phyloP scores from a whole-genome alignment of 2,113 vertebrate species.

The Procapra przewalskii region DNA sequence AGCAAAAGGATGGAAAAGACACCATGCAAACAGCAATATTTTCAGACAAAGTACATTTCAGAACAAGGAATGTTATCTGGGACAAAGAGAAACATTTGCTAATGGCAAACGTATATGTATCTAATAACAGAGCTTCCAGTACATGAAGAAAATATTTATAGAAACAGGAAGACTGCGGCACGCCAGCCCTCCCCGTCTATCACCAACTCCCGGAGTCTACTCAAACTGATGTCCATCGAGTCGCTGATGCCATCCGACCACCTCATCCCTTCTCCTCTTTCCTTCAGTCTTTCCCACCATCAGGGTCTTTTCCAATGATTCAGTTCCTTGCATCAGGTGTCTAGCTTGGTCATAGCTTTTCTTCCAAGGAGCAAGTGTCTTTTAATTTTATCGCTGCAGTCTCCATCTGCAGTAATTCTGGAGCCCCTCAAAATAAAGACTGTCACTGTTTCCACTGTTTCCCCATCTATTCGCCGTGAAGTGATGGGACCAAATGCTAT shows the following conservation, averaged over 20 bases:
- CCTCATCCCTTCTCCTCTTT: background rate
- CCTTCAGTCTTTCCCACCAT: background rate
- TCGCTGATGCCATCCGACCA: background rate
- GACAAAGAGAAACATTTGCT: background rate
- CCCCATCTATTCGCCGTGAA: too few relatives aligned
- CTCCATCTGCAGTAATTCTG: too few relatives aligned
- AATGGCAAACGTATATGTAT: background rate
- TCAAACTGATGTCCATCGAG: background rate
- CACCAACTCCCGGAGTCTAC: background rate
- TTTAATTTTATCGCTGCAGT: too few relatives aligned
- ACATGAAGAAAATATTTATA: background rate
- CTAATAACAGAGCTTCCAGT: background rate
- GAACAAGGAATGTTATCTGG: background rate
- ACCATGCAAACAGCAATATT: background rate
- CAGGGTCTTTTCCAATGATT: background rate
- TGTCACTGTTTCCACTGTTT: too few relatives aligned
- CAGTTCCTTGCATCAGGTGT: background rate
- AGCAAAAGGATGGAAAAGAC: background rate
- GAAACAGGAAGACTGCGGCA: background rate
- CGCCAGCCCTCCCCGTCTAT: background rate
- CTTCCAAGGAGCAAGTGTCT: too few relatives aligned
- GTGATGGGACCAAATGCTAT: too few relatives aligned
- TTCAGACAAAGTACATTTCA: background rate
- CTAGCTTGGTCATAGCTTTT: too few relatives aligned
- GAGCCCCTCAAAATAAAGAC: too few relatives aligned